Base-by-base conservation (phyloP, 2,113 vertebrate species). In the Tyto alba region DNA sequence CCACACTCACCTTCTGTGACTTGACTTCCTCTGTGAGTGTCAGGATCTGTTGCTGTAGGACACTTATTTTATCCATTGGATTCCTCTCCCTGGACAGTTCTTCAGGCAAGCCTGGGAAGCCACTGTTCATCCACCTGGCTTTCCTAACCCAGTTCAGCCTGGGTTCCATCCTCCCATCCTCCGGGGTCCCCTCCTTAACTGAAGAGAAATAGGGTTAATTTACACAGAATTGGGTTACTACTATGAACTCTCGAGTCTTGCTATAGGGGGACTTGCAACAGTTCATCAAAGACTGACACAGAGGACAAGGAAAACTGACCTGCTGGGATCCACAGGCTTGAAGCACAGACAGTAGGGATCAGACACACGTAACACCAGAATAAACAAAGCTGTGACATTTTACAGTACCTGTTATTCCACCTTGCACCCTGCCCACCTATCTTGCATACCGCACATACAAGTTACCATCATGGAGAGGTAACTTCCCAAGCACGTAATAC, bases 1-100 rank as follows among this genome's bases (percentile, higher is more conserved):
- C 5, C 40, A 63, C 22, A 52, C 97, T 97, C 50, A 99, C 99
- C 99, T 99, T 99, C 96, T 99, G 99, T 79, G 98, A 98, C 89
- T 98, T 98, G 80, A 99, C 97, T 94, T 99, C 99, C 73, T 98
- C 98, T 13, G 97, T 97, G 83, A 99, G 98, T 0, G 93, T 97
- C 92, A 98, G 89, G 59, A 99, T 98, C 88, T 99, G 98, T 60
- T 99, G 98, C 83, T 99, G 98, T 34, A 99, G 97, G 26, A 96
- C 98, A 36, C 77, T 91, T 29, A 81, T 92, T 81, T 97, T 97
- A 71, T 99, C 98, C 32, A 95, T 84, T 50, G 87, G 40, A 20
- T 85, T 97, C 45, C 93, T 96, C 53, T 97, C 98, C 63, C 93
- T 43, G 2, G 64, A 36, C 13, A 97, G 73, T 41, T 95, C 97